Evolutionary conservation across 2,797 vertebrate species (phyloP).

Genomic region (Allobates femoralis): DNA sequence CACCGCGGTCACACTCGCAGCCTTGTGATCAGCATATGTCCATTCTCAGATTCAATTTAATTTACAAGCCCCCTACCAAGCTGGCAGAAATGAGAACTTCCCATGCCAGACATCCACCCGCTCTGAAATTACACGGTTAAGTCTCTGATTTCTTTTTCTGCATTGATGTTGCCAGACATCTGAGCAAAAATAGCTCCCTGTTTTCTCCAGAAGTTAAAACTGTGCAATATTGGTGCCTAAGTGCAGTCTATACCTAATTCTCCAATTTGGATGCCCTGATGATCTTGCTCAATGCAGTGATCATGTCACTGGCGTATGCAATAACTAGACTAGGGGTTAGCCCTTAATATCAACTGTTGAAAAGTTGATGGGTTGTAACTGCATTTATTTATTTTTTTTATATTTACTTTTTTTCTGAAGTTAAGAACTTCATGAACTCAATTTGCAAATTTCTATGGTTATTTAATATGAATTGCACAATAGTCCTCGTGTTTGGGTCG

Average conservation of each 20-base stretch:
- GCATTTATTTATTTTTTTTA: not conserved
- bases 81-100: not conserved
- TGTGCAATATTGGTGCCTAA: not conserved
- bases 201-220: not conserved
- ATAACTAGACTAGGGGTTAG: not conserved
- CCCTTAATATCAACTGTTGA: too few species aligned
- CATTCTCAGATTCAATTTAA: not conserved
- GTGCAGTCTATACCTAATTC: too few species aligned
- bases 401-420: not conserved
- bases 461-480: not conserved
- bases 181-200: not conserved
- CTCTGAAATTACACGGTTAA: not conserved
- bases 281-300: too few species aligned
- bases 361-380: not conserved
- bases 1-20: not conserved
- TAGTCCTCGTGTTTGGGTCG: not conserved
- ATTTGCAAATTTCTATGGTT: not conserved
- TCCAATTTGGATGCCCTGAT: not conserved
- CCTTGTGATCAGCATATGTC: constrained; percentile 15
- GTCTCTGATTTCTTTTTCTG: not conserved
- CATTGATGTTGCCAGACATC: not conserved
- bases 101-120: not conserved
- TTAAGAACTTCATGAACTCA: not conserved
- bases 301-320: too few species aligned
- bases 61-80: constrained; percentile 28